Evolutionary conservation across 2,888 invertebrate genomes (phyloP), one percentile per base, ranked within the genome.

Genomic region (Lathronympha strigana): DNA sequence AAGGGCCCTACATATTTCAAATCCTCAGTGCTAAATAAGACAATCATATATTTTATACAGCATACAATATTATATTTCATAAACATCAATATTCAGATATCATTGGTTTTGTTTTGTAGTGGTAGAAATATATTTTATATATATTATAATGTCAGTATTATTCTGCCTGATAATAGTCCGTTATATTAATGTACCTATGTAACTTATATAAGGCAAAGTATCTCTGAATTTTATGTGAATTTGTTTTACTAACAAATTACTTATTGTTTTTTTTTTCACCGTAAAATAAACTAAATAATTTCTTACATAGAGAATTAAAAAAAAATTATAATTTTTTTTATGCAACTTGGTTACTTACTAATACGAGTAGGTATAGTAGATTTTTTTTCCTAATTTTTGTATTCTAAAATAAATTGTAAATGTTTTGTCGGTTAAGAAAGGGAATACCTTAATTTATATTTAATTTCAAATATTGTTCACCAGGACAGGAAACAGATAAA

Each of bases 21-120:
- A 66, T 66, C 66, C 66, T 61, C 66, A 66, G 66, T 66, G 66
- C 66, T 66, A 61, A 54, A 54, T 23, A 43, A 54, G 63, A 63
- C 43, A 36, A 47, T 54, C n/a, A 47, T 38, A 43, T 62, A 28
- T 54, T 54, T 47, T 28, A 63, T 55, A 63, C 45, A 64, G 51
- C 38, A 40, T 53, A 53, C 25, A 53, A 40, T 61, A 38, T 8
- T 38, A 54, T 23, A 36, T 64, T 57, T 45, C 15, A 38, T 47
- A 66, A 64, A 60, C 54, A 55, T 61, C 58, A 40, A 62, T 38
- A 66, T 58, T 66, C 49, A 66, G 68, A 68, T 66, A 25, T 55
- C 43, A 53, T 36, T 71, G 63, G 55, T 5, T 61, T 54, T 63
- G 55, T 5, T 61, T 54, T 63, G 47, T 61, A 66, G 31, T 66